Base-by-base conservation (phyloP, 2,888 invertebrate genomes). In the Lysandra bellargus region DNA sequence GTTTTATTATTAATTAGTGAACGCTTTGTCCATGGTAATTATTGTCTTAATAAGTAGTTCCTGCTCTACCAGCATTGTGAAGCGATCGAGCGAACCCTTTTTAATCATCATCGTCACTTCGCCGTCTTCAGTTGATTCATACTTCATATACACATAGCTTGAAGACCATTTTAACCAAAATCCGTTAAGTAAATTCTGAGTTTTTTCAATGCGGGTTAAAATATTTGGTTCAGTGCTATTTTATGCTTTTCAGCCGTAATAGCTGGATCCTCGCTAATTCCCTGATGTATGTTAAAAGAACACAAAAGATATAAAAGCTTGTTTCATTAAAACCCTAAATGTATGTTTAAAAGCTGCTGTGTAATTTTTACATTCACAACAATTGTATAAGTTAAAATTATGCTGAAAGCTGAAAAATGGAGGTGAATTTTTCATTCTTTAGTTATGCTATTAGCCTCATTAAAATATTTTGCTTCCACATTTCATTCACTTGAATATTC, bases 1-100 rank as follows among this genome's bases (percentile, higher is more conserved):
- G 94, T 94, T 93, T 94, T 94, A 94, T 94, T 94, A 94, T 94
- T 94, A 94, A 94, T 94, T 94, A 94, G 94, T 93, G 94, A 89
- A 88, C 88, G 89, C 91, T 92, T 94, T 94, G 94, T 94, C 91
- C 91, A 90, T 93, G 94, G 94, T 90, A 94, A 94, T 94, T 94
- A 94, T 94, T 93, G 93, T 94, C 92, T 92, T 94, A 94, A 94
- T 94, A 94, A 94, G 94, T 92, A 92, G 94, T 94, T 93, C 94
- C 94, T 92, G 92, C 90, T 91, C 90, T 90, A 91, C 91, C 90
- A 91, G 90, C 91, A 88, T 89, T 89, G 88, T 89, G 86, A 89
- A 88, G 87, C 85, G 87, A 82, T 86, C 88, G 86, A 90, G 89
- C 89, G 76, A 33, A 53, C 53, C 76, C 49, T 57, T 76, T 76